A percentile compares a stretch with the other conserved stretches of the same genome.
phyloP scores from a whole-genome alignment of 2,113 vertebrate genomes.

The Hystrix cristata region DNA sequence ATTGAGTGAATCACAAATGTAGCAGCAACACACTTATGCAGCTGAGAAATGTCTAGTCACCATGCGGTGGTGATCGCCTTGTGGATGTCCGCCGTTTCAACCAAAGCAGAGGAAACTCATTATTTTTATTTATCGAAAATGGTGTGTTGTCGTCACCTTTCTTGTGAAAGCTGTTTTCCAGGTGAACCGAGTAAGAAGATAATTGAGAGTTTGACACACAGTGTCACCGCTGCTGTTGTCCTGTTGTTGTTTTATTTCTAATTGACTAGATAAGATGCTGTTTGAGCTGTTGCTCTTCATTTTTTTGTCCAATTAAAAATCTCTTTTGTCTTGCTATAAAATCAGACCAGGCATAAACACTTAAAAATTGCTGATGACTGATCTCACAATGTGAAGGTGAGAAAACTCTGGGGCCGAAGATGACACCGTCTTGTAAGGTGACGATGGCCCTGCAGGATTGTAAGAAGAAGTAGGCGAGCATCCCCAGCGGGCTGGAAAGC shows the following conservation, averaged over 20 bases:
- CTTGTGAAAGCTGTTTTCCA: not conserved
- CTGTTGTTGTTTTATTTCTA: not conserved
- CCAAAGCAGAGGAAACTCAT: not conserved
- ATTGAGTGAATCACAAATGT: not conserved
- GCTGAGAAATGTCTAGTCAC: not conserved
- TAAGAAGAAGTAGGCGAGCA: not conserved
- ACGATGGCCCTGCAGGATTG: not conserved
- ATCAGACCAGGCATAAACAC: not conserved
- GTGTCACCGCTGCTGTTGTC: too few relatives aligned
- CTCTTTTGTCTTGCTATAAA: not conserved
- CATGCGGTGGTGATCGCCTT: not conserved
- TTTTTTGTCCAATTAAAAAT: not conserved
- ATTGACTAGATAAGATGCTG: not conserved
- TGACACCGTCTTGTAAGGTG: accelerated
- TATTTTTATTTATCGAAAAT: conserved; percentile 38
- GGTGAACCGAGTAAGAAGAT: not conserved
- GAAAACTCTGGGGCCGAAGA: not conserved
- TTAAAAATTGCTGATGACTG: not conserved
- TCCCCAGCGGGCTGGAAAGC: not conserved
- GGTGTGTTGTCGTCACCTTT: not conserved
- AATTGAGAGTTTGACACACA: not conserved
- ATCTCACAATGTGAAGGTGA: not conserved
- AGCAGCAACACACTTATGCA: not conserved
- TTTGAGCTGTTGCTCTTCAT: not conserved
- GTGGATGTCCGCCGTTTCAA: not conserved